phyloP scores from a whole-genome alignment of 1,140 invertebrate species.

The Brachionus koreanus region DNA sequence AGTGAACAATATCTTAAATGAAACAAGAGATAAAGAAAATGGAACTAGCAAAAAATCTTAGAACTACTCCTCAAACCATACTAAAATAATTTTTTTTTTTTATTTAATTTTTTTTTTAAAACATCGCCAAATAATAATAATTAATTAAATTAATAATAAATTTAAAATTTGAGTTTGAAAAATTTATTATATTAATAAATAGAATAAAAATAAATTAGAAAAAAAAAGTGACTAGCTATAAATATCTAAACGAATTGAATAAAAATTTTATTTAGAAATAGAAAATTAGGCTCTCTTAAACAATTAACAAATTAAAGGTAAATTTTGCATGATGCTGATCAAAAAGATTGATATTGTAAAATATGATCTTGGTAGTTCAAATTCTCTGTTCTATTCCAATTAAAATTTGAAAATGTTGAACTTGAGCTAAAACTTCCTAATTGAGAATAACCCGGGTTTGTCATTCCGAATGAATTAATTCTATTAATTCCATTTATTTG shows the following conservation, averaged over 20 bases:
- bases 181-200: background rate
- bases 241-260: background rate
- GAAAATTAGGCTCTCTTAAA: slow-evolving; percentile 28
- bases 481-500: background rate
- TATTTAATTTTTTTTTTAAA: no score
- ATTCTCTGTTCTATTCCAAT: background rate
- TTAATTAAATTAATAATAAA: no score
- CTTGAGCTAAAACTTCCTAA: background rate
- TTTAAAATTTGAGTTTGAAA: no score
- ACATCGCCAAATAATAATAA: no score
- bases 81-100: no score
- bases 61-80: no score
- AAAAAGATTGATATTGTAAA: slow-evolving; percentile 19
- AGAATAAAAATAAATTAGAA: background rate
- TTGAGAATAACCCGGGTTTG: background rate
- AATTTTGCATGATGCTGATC: background rate
- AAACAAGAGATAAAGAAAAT: no score
- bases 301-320: background rate
- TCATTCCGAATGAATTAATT: background rate
- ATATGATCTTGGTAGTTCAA: slow-evolving; percentile 13
- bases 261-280: background rate
- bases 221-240: background rate
- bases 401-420: background rate
- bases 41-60: no score
- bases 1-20: no score